phyloP scores from a whole-genome alignment of 2,888 invertebrate species.

The Andrena bicolor region DNA sequence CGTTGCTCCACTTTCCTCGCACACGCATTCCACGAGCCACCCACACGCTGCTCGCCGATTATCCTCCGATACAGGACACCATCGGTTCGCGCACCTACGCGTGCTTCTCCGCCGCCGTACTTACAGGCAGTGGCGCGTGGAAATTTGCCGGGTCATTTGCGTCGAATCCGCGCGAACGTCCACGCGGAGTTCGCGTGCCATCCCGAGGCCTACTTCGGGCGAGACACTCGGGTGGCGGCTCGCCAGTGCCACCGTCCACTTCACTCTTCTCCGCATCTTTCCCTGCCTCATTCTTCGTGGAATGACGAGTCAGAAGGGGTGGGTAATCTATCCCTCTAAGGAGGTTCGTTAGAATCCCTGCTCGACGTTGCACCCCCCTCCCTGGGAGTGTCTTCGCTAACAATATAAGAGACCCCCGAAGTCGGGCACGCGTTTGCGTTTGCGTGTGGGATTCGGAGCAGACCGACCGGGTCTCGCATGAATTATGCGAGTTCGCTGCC shows the following conservation, averaged over 20 bases:
- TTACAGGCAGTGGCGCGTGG: conserved; percentile 7
- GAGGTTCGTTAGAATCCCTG: too few relatives aligned
- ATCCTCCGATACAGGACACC: conserved; percentile 28
- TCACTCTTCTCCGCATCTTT: too few relatives aligned
- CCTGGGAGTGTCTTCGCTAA: too few relatives aligned
- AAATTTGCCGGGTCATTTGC: conserved; percentile 19
- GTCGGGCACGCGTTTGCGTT: not conserved
- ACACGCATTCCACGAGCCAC: conserved; percentile 57
- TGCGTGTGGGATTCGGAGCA: not conserved
- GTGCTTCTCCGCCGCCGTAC: not conserved
- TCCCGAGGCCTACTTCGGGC: not conserved
- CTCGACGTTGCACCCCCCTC: too few relatives aligned
- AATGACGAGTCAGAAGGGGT: too few relatives aligned
- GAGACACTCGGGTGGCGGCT: not conserved
- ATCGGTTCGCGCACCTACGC: conserved; percentile 7
- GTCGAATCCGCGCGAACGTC: not conserved
- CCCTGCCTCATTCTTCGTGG: too few relatives aligned
- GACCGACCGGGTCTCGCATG: conserved; percentile 1
- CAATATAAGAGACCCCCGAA: too few relatives aligned
- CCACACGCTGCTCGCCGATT: conserved; percentile 41
- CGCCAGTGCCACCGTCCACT: not conserved
- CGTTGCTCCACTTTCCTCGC: conserved; percentile 80
- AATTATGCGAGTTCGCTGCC: conserved; percentile 44
- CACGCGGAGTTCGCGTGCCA: conserved; percentile 1
- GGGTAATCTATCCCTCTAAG: too few relatives aligned